Evolutionary conservation across 1,140 invertebrate species (phyloP), one percentile per base, ranked within the genome.

Genomic region (Protaetia brevitarsis): DNA sequence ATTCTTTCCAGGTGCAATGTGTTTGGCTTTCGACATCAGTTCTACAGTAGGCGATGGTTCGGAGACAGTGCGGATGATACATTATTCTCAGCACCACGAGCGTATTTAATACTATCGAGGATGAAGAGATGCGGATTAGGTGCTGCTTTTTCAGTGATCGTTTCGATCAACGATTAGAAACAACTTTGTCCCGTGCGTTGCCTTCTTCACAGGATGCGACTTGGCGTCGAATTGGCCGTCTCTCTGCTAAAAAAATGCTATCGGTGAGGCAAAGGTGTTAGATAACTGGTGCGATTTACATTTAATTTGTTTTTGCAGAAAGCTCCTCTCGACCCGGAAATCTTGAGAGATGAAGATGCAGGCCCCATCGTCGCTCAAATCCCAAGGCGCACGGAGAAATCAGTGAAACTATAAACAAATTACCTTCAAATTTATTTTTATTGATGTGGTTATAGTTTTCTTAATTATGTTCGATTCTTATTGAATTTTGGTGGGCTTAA

Each of bases 351-450:
- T 98, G 89, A 96, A 96, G 81, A 95, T 97, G 89, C 92, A 79
- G 94, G 95, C 56, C 93, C 95, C 4, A 95, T 98, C 72, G 95
- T 80, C 95, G 94, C 11, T 92, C 93, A 5, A 97, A 97, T 81
- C 90, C 93, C 2, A 87, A 87, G 68, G 89, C 87, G n/a, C 83
- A 29, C 86, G 85, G 69, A 84, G 93, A 74, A 96, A 97, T 84
- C 92, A 84, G 88, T 91, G 69, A 80, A 73, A 65, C 66, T 63
- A 23, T 31, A 6, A 73, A 77, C 74, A 73, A 74, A 66, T 76
- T 78, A 69, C 69, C 71, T 65, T 68, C 70, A n/a, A 66, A 70
- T 78, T 64, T 76, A 72, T 71, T 78, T 71, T 68, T 65, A 58
- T 66, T 66, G 31, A 59, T 3, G 4, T n/a, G n/a, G n/a, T n/a